Evolutionary conservation across 1,140 invertebrate species (phyloP), one percentile per base, ranked within the genome.

Genomic region (Drosophila miranda): DNA sequence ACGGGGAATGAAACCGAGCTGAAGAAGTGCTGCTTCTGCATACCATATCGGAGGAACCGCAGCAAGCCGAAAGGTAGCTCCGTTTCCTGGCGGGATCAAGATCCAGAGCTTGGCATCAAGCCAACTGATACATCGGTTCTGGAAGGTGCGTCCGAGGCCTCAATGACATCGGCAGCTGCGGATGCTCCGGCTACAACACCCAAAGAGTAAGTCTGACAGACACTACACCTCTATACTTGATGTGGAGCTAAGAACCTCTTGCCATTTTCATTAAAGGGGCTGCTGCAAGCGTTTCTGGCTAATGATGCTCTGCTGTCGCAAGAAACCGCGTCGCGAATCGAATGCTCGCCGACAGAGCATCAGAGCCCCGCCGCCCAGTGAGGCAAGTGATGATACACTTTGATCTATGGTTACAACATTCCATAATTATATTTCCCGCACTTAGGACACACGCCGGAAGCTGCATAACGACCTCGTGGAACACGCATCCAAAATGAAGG

Each of bases 401-500:
- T 9, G 1, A 7, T 13, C 0, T 53, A 11, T 4, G 19, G 6
- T 26, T n/a, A n/a, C 3, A 9, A 4, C 45, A 38, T 3, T 7
- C 7, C 6, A 19, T 76, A 38, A 43, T 23, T 45, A 2, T 3
- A 5, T 46, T 61, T 48, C 49, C 1, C 1, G 11, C 9, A 16
- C 14, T 3, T 23, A 96, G 95, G 95, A 96, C 92, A 95, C 91
- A 90, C 97, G 94, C 91, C 95, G 96, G 90, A 96, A 96, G 89
- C 90, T 97, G 70, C 96, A 96, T 71, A 91, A 93, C 1, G 93
- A 94, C 49, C 91, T 97, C 62, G 94, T 97, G 13, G 96, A 97
- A 74, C 94, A 96, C 86, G 94, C 94, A 55, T 96, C 96, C 0
- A 92, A 95, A 72, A 97, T 97, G 94, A 95, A 95, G 80, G 96